Conservation (phyloP, 2,797 vertebrate genomes). For the Microchirus variegatus region DNA sequence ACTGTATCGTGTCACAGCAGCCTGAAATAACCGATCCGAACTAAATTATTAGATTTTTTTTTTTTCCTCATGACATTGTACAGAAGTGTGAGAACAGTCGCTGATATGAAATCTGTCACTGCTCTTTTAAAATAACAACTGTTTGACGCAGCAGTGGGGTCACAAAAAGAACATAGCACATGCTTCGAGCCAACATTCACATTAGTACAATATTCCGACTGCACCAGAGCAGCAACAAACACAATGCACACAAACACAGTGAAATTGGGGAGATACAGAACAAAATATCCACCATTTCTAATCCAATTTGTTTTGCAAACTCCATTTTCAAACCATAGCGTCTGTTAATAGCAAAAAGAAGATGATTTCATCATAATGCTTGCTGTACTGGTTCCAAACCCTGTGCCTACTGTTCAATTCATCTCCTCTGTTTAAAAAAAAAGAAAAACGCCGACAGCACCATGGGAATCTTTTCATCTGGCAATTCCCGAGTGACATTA, state of each 20-base stretch:
- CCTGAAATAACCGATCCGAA: constrained; percentile 7
- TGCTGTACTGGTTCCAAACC: constrained; percentile 66
- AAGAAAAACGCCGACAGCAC: constrained; percentile 59
- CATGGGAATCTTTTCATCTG: constrained; percentile 76
- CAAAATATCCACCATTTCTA: constrained; percentile 70
- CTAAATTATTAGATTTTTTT: background rate
- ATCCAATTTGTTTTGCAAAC: constrained; percentile 72
- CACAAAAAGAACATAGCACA: constrained; percentile 18
- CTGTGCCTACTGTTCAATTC: constrained; percentile 61
- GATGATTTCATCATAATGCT: constrained; percentile 73
- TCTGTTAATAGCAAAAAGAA: constrained; percentile 44
- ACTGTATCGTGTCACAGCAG: constrained; percentile 1
- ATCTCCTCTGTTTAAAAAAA: constrained; percentile 56
- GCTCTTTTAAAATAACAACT: constrained; percentile 11
- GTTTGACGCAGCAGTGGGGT: constrained; percentile 14
- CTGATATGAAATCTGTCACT: constrained; percentile 9
- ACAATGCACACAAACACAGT: constrained; percentile 22
- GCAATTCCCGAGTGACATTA: constrained; percentile 71
- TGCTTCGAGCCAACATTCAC: constrained; percentile 41
- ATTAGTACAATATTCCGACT: background rate
- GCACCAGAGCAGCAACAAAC: background rate
- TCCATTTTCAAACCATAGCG: constrained; percentile 63
- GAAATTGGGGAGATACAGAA: constrained; percentile 61
- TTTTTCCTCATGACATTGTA: background rate
- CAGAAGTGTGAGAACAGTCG: background rate